Evolutionary conservation across 2,888 invertebrate genomes (phyloP).

Genomic region (Melangyna quadrimaculata): DNA sequence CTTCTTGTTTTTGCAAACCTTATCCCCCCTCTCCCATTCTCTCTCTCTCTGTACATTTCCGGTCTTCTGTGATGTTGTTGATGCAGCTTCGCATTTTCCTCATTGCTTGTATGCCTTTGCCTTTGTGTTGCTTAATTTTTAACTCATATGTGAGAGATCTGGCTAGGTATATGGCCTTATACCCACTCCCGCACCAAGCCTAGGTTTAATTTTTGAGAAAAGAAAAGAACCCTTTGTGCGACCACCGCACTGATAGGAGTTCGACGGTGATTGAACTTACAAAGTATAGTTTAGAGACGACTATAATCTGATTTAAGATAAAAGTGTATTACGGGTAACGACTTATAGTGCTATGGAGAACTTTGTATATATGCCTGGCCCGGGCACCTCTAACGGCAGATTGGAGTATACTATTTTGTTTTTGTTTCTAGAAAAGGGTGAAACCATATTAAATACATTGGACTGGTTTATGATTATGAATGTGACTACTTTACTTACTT

Average conservation of each 20-base stretch:
- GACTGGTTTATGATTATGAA: neutral
- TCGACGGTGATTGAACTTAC: constrained; percentile 67
- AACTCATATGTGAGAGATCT: constrained; percentile 10
- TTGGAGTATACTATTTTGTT: too few species aligned
- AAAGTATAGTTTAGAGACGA: constrained; percentile 65
- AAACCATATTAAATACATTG: neutral
- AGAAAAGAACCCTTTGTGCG: constrained; percentile 16
- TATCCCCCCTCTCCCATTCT: neutral
- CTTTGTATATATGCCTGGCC: neutral
- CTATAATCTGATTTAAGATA: constrained; percentile 66
- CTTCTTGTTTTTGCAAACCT: constrained; percentile 11
- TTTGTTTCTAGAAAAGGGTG: neutral
- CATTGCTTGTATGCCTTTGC: constrained; percentile 9
- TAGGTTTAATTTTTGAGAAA: neutral
- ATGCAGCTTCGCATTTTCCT: constrained; percentile 37
- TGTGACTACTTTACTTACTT: too few species aligned
- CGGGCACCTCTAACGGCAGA: neutral
- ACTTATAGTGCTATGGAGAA: constrained; percentile 12
- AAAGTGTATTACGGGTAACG: constrained; percentile 61
- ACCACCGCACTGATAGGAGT: constrained; percentile 49
- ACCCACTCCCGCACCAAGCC: too few species aligned
- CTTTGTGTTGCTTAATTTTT: constrained; percentile 62
- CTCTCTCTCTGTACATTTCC: neutral
- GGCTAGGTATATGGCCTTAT: neutral
- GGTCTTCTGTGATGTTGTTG: constrained; percentile 13